Evolutionary conservation across 2,113 vertebrate genomes (phyloP), one percentile per base, ranked within the genome.

Genomic region (Crotalus horridus): DNA sequence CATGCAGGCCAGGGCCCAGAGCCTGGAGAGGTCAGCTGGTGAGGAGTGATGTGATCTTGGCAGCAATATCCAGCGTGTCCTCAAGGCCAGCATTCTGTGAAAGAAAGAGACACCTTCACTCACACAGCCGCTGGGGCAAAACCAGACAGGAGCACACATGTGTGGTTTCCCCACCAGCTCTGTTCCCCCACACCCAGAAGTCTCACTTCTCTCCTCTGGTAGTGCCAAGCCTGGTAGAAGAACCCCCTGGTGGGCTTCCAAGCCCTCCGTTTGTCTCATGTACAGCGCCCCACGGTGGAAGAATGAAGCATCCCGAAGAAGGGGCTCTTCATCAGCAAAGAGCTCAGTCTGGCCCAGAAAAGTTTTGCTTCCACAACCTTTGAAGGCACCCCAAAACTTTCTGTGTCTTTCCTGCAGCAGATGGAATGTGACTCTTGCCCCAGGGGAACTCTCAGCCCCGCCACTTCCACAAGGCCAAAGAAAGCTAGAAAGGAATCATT

Each of bases 51-150:
- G 93, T 91, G 93, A 94, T 92, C 93, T 94, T 95, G 29, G 95
- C 85, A 86, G 92, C 81, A 86, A 93, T 55, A 64, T 95, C 96
- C 96, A 91, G 39, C 92, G 94, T 92, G 24, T 93, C 93, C 86
- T 95, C 93, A 92, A 87, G 91, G 88, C 93, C 94, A 96, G 26
- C 96, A 97, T 97, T 93, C 97, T 97, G 95, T 91, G 96, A 96
- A 95, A 92, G 81, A 90, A 88, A 91, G 93, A 91, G 33, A 24
- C 46, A 23, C 17, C 26, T 85, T 24, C 61, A 92, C 92, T 53
- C 95, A 94, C 90, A 56, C 33, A 91, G 87, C 93, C 95, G 91
- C 87, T 39, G 85, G 13, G 56, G 12, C 0, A 51, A 0, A 43
- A 21, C 6, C n/a, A 92, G n/a, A 39, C 26, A n/a, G 54, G 55